These are phyloP conservation scores for Onthophagus sagittarius DNA, from an alignment of 2,888 invertebrate genomes.

Conservation along the genomic window DNA sequence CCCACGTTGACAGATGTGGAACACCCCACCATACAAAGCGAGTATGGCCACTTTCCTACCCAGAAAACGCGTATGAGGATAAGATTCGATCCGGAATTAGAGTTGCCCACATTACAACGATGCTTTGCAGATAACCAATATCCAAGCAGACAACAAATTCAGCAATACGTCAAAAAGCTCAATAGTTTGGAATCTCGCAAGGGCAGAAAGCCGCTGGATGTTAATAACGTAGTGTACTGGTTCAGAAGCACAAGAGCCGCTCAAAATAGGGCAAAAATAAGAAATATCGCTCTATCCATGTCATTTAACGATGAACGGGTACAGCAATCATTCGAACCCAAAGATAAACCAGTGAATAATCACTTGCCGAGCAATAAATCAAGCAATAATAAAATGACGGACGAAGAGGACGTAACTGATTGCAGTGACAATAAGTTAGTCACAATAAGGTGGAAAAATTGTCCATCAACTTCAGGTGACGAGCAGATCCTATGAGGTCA, in stretches of 20 bases:
- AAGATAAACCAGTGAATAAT: conserved; percentile 44
- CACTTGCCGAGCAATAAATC: conserved; percentile 54
- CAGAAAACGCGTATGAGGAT: conserved; percentile 94
- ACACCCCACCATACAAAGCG: conserved; percentile 73
- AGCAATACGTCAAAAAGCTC: conserved; percentile 90
- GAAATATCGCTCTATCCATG: conserved; percentile 58
- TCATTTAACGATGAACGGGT: conserved; percentile 62
- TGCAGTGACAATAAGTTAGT: conserved; percentile 37
- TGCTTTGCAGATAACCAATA: conserved; percentile 98
- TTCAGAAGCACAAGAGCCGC: conserved; percentile 97
- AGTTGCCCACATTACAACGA: conserved; percentile 90
- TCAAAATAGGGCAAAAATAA: conserved; percentile 83
- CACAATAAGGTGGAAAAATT: conserved; percentile 36
- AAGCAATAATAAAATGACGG: conserved; percentile 54
- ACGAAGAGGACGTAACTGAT: conserved; percentile 56
- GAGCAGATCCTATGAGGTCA: conserved; percentile 37
- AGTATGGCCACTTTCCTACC: conserved; percentile 71
- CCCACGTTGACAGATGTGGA: conserved; percentile 55
- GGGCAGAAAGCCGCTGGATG: conserved; percentile 89
- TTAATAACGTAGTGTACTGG: conserved; percentile 95
- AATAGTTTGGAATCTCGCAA: conserved; percentile 89
- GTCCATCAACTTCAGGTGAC: conserved; percentile 42
- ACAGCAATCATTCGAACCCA: conserved; percentile 56
- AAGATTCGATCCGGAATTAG: conserved; percentile 94
- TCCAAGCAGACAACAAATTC: conserved; percentile 94